phyloP scores from a whole-genome alignment of 2,797 vertebrate genomes.

The Trachops cirrhosus region DNA sequence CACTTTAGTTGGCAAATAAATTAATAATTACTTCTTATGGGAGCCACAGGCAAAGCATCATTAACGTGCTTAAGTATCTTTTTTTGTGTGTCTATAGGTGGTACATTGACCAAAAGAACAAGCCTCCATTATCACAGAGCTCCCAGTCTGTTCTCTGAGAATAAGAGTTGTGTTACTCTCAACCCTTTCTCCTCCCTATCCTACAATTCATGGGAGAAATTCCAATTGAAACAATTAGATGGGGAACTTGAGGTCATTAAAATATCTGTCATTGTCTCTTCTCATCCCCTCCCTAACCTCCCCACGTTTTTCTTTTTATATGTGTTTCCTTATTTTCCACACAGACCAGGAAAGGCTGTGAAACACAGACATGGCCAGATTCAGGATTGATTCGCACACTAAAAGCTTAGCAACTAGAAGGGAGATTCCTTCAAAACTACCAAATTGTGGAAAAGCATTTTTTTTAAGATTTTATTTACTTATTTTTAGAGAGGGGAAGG shows the following conservation, averaged over 20 bases:
- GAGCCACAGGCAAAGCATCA: not conserved
- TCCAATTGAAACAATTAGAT: not conserved
- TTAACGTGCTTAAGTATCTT: not conserved
- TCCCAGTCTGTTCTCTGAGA: not conserved
- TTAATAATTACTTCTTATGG: not conserved
- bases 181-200: not conserved
- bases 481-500: too few relatives aligned
- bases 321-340: not conserved
- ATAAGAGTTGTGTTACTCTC: not conserved
- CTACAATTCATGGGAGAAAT: not conserved
- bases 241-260: not conserved
- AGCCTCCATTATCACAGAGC: not conserved
- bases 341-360: not conserved
- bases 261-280: not conserved
- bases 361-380: not conserved
- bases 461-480: too few relatives aligned
- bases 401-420: not conserved
- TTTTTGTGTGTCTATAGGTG: slow-evolving; percentile 19
- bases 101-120: not conserved
- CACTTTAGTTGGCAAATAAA: not conserved
- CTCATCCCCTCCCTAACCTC: too few relatives aligned
- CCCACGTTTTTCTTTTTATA: not conserved
- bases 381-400: not conserved
- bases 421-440: not conserved
- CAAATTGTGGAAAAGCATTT: not conserved